These are phyloP conservation scores for Zaprionus obscuricornis DNA, from an alignment of 2,888 invertebrate species.

Conservation along the genomic window DNA sequence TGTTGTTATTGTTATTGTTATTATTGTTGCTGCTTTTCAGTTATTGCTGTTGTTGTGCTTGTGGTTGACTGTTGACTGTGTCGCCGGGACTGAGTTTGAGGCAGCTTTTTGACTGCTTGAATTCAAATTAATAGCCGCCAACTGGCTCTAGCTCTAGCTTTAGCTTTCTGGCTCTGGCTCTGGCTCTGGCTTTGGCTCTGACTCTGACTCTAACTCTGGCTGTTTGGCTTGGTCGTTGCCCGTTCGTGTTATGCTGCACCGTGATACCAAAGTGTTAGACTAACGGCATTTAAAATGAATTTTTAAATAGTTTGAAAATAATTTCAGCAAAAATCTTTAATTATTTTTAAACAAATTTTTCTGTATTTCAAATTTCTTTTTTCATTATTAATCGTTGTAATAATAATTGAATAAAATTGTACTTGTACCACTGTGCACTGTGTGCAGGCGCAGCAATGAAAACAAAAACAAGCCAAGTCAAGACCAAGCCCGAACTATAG, in stretches of 20 bases:
- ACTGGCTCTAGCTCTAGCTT: slow-evolving; percentile 47
- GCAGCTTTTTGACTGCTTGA: slow-evolving; percentile 78
- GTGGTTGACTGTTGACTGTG: slow-evolving; percentile 39
- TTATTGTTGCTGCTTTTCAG: no score
- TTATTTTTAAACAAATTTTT: no score
- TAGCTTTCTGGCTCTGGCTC: slow-evolving; percentile 49
- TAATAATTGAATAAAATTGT: no score
- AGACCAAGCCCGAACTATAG: slow-evolving; percentile 26
- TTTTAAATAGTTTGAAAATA: no score
- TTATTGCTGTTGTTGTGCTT: slow-evolving; percentile 34
- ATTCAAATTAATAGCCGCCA: slow-evolving; percentile 81
- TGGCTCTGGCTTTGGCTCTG: slow-evolving; percentile 25
- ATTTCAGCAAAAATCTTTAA: no score
- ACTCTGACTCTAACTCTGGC: slow-evolving; percentile 38
- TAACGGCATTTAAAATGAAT: no score
- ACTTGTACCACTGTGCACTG: slow-evolving; percentile 5
- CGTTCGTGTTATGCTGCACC: slow-evolving; percentile 32
- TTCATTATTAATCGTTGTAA: no score
- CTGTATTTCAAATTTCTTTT: no score
- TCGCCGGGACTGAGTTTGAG: slow-evolving; percentile 51
- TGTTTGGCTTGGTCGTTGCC: slow-evolving; percentile 51
- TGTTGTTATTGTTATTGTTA: slow-evolving; percentile 22
- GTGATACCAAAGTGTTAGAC: no score
- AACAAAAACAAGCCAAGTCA: slow-evolving; percentile 65
- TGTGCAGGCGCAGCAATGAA: slow-evolving; percentile 63